phyloP scores from a whole-genome alignment of 2,888 invertebrate genomes.

The Melieria picta region DNA sequence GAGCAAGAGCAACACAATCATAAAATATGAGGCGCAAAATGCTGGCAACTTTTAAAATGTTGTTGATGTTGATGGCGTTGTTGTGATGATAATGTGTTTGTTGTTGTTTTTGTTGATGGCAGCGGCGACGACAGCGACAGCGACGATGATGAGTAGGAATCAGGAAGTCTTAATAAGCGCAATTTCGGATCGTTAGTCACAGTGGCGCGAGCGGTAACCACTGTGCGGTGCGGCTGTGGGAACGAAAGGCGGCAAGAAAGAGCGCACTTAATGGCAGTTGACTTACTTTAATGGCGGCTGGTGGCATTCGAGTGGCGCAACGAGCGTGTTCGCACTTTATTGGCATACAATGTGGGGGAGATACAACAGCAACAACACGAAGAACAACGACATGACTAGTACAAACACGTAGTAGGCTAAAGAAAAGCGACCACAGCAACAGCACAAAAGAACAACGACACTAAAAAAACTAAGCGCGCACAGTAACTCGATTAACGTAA shows the following conservation, averaged over 20 bases:
- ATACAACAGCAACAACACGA: slow-evolving; percentile 32
- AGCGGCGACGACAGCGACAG: neutral
- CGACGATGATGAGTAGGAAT: slow-evolving; percentile 39
- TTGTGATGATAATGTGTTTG: slow-evolving; percentile 1
- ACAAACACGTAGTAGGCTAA: slow-evolving; percentile 13
- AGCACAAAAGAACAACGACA: slow-evolving; percentile 16
- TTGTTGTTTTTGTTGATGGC: slow-evolving; percentile 18
- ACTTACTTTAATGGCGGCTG: slow-evolving; percentile 11
- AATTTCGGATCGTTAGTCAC: slow-evolving; percentile 57
- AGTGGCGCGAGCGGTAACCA: slow-evolving; percentile 16
- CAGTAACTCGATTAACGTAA: slow-evolving; percentile 3
- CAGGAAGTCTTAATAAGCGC: slow-evolving; percentile 60
- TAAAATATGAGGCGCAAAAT: no score
- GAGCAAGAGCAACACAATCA: no score
- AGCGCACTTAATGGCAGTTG: slow-evolving; percentile 6
- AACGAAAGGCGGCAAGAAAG: neutral
- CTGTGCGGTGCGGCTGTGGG: neutral
- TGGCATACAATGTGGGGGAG: no score
- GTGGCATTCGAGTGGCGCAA: no score
- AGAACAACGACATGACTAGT: slow-evolving; percentile 25
- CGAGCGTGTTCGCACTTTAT: no score
- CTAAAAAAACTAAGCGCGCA: slow-evolving; percentile 26
- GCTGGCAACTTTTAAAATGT: neutral
- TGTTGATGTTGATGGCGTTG: neutral
- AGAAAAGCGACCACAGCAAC: neutral